Evolutionary conservation across 2,113 vertebrate species (phyloP), one percentile per base, ranked within the genome.

Genomic region (Zeus faber): DNA sequence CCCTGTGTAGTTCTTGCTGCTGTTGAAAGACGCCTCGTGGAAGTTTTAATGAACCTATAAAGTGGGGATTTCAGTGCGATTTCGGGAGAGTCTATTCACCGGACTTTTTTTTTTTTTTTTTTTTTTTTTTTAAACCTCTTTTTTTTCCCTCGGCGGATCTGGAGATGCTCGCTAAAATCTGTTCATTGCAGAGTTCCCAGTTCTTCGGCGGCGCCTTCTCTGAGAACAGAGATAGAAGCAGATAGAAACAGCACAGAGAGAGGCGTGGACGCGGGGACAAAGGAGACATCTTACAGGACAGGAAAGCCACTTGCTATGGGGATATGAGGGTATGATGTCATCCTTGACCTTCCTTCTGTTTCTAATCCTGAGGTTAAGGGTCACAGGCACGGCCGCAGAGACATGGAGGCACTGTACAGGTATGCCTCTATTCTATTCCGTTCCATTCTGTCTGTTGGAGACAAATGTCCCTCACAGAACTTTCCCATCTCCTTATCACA

Each of bases 391-490:
- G 31, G 54, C 70, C 5, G 13, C 80, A 39, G 65, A 61, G 50
- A 54, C 75, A 54, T 57, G 70, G 80, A 83, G 65, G 72, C 67
- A 72, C 24, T 87, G 85, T 40, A 64, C 67, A 80, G 83, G 85
- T 87, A 81, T 49, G 25, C 16, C 27, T 51, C 18, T 51, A 33
- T 21, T 35, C 17, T 22, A 33, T 31, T 44, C 17, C 14, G 39
- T 41, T 10, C 3, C 33, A 14, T 37, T 37, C 33, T 14, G 33
- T 6, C 9, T n/a, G n/a, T n/a, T n/a, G n/a, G n/a, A n/a, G n/a
- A n/a, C n/a, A n/a, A n/a, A n/a, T n/a, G 58, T 20, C 45, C 49
- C 20, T 54, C 47, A 4, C n/a, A n/a, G n/a, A n/a, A n/a, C n/a
- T n/a, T n/a, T n/a, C n/a, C n/a, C n/a, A n/a, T n/a, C n/a, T n/a